These are phyloP conservation scores for Psammodynastes pulverulentus DNA, from an alignment of 2,113 vertebrate species.

Conservation along the genomic window DNA sequence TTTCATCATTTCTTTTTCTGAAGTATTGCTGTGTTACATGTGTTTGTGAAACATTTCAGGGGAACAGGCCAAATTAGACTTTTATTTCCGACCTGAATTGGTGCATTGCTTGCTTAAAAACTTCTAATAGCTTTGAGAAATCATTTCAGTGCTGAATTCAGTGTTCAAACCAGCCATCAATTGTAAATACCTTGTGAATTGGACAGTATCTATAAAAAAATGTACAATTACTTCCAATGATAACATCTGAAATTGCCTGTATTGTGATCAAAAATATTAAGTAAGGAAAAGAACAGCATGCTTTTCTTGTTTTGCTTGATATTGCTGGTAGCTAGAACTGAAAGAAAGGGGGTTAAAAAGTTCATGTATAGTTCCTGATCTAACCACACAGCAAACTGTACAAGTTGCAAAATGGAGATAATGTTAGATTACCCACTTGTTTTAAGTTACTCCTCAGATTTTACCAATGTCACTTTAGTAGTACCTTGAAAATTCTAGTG, in stretches of 20 bases:
- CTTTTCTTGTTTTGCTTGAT: background rate
- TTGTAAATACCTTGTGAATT: background rate
- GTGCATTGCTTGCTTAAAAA: conserved; percentile 35
- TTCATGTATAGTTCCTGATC: background rate
- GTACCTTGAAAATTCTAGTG: background rate
- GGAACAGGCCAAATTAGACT: conserved; percentile 14
- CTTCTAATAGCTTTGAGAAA: background rate
- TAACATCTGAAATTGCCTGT: background rate
- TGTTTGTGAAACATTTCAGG: conserved; percentile 32
- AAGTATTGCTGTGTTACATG: conserved; percentile 24
- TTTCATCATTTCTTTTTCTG: conserved; percentile 4
- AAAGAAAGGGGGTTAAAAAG: background rate
- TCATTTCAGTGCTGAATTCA: conserved; percentile 13
- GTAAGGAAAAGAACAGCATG: background rate
- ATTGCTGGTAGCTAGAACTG: background rate
- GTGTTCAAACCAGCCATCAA: conserved; percentile 26
- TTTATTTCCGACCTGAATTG: conserved; percentile 38
- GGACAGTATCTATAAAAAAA: conserved; percentile 4
- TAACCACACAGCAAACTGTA: background rate
- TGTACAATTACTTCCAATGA: background rate
- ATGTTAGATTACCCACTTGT: background rate
- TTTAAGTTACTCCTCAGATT: background rate
- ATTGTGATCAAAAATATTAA: background rate
- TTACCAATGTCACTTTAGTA: background rate
- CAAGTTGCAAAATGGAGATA: background rate